Evolutionary conservation across 2,888 invertebrate genomes (phyloP), one percentile per base, ranked within the genome.

Genomic region (Zeuzera pyrina): DNA sequence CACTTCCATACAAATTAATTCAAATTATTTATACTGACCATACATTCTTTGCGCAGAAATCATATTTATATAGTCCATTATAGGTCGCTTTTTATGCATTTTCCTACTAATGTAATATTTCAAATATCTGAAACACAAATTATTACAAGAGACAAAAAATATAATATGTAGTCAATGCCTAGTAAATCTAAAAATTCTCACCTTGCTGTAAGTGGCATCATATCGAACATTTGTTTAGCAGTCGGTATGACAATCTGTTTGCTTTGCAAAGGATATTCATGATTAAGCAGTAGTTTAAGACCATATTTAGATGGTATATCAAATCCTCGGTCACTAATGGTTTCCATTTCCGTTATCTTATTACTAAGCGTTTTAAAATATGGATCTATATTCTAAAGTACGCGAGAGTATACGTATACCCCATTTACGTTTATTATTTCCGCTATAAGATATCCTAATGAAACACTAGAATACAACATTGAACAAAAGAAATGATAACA

Each of bases 31-130:
- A 10, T 19, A 59, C 84, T 72, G 78, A 89, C 95, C 95, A 84
- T 95, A 95, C 64, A 94, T 94, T 62, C 91, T 91, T 67, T 91
- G 90, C 30, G 92, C 91, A 45, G 86, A 86, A 49, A 89, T 74
- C 65, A 88, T 81, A 45, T 88, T 83, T 29, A 93, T 59, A 62
- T 90, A 93, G 70, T 95, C 94, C 90, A 95, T 95, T 33, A 93
- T 86, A 8, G 91, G 89, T 25, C 85, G 84, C 51, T 87, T 87
- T 43, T 89, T 88, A 54, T 87, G 85, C 44, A 89, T 83, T 54
- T 72, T 85, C 39, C 85, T 84, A 45, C 86, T 87, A 51, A 90
- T 73, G 61, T 89, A 91, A 66, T 91, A 92, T 48, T 87, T 84
- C 2, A 91, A 49, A 71, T 93, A 93, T 64, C 94, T 94, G 56